These are phyloP conservation scores for Polymixis flavicincta DNA, from an alignment of 2,888 invertebrate species.

Conservation along the genomic window DNA sequence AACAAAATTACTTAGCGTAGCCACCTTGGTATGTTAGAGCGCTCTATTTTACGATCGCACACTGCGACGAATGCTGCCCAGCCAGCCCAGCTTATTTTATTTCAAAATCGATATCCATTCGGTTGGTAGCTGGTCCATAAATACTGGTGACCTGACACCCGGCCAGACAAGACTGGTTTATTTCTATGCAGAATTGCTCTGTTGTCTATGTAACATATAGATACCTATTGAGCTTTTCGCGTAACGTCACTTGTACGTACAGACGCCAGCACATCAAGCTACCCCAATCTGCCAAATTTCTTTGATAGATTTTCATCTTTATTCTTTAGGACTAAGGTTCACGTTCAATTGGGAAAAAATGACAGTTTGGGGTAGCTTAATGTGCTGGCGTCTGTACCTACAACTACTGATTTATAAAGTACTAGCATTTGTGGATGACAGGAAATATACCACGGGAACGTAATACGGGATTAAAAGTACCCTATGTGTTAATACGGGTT, in stretches of 20 bases:
- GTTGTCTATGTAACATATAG: constrained; percentile 8
- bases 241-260: too few relatives aligned
- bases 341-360: too few relatives aligned
- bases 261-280: too few relatives aligned
- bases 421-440: neutral
- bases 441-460: neutral
- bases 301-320: too few relatives aligned
- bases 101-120: constrained; percentile 67
- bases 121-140: constrained; percentile 47
- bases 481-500: neutral
- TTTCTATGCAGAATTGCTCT: constrained; percentile 36
- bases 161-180: constrained; percentile 49
- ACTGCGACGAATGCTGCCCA: constrained; percentile 20
- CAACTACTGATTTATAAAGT: neutral
- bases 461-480: neutral
- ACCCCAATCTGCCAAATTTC: too few relatives aligned
- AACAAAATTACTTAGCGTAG: too few relatives aligned
- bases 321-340: too few relatives aligned
- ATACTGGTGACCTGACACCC: constrained; percentile 51
- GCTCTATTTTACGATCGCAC: constrained; percentile 47
- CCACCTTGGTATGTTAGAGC: constrained; percentile 1
- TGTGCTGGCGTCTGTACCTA: too few relatives aligned
- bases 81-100: constrained; percentile 63
- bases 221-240: constrained; percentile 3
- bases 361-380: too few relatives aligned